Conservation (phyloP, 2,113 vertebrate species). For the Varanus komodoensis region DNA sequence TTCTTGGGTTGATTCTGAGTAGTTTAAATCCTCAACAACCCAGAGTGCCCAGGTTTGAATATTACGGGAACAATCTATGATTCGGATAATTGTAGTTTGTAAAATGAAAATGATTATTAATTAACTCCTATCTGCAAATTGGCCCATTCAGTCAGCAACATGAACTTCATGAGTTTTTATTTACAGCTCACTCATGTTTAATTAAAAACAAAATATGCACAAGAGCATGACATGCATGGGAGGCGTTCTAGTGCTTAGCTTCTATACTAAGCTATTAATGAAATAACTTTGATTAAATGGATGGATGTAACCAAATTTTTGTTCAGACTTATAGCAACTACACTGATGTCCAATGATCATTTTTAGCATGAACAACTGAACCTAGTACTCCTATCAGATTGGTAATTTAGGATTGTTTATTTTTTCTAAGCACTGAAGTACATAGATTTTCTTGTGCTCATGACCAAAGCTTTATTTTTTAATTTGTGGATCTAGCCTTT, state of each 20-base stretch:
- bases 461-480: neutral
- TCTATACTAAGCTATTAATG: neutral
- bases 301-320: neutral
- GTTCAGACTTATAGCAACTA: neutral
- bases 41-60: too few relatives aligned
- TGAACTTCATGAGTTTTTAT: neutral
- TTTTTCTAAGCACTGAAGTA: neutral
- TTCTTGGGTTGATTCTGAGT: too few relatives aligned
- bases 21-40: too few relatives aligned
- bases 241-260: neutral
- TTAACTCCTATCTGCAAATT: too few relatives aligned
- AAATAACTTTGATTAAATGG: neutral
- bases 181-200: neutral
- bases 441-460: neutral
- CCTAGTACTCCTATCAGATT: neutral
- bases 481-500: neutral
- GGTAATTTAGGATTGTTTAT: neutral
- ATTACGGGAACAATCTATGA: too few relatives aligned
- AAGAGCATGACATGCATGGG: neutral
- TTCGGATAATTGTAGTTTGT: too few relatives aligned
- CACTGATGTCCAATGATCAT: neutral
- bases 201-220: neutral
- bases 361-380: neutral
- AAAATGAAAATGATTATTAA: too few relatives aligned
- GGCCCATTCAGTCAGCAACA: neutral